Conservation (phyloP, 2,888 invertebrate species). For the Phortica magna region DNA sequence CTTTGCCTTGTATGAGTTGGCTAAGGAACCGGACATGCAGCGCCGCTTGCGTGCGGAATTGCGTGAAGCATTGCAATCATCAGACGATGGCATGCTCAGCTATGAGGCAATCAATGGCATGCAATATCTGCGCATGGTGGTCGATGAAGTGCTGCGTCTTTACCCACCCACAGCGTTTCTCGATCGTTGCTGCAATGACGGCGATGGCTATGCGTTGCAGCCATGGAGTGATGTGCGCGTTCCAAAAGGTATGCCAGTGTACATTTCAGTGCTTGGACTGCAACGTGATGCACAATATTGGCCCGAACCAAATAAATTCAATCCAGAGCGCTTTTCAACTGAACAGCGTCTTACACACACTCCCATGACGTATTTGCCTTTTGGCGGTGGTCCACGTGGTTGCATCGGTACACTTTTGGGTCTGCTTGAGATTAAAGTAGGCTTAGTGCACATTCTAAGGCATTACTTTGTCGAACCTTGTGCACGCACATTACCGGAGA, state of each 20-base stretch:
- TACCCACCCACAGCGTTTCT: conserved; percentile 75
- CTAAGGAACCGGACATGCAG: conserved; percentile 75
- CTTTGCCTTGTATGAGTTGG: conserved; percentile 76
- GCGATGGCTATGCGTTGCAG: conserved; percentile 62
- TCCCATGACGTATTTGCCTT: conserved; percentile 71
- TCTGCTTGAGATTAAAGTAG: conserved; percentile 69
- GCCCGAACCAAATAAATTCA: conserved; percentile 67
- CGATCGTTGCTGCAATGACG: conserved; percentile 70
- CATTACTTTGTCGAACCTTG: conserved; percentile 66
- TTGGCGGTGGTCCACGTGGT: conserved; percentile 70
- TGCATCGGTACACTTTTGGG: conserved; percentile 74
- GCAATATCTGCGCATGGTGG: conserved; percentile 77
- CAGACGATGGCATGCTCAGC: conserved; percentile 63
- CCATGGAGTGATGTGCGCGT: conserved; percentile 57
- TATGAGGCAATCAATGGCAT: conserved; percentile 77
- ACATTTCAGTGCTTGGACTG: conserved; percentile 70
- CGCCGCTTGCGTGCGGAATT: conserved; percentile 76
- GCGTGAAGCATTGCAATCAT: conserved; percentile 54
- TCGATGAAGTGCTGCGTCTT: conserved; percentile 71
- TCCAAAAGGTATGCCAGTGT: conserved; percentile 70
- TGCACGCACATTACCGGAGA: conserved; percentile 55
- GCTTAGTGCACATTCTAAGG: conserved; percentile 68
- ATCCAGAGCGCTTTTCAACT: conserved; percentile 71
- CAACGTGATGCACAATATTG: conserved; percentile 74
- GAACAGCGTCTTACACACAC: conserved; percentile 62